These are phyloP conservation scores for Encarsia formosa DNA, from an alignment of 2,888 invertebrate species.

Conservation along the genomic window DNA sequence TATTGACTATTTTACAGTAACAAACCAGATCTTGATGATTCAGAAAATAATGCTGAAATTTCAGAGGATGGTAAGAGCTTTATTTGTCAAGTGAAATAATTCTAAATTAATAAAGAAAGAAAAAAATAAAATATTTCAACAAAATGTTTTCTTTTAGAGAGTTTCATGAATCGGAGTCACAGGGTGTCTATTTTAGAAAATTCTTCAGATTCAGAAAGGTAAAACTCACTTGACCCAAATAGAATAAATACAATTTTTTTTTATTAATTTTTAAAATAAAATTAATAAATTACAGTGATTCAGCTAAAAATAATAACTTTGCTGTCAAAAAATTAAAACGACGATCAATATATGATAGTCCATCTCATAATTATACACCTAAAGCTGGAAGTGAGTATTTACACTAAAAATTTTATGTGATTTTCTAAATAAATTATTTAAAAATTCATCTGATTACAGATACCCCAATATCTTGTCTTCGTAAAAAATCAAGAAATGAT, in stretches of 20 bases:
- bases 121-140: too few relatives aligned
- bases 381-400: too few relatives aligned
- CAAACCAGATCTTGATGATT: too few relatives aligned
- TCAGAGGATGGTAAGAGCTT: too few relatives aligned
- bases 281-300: not conserved
- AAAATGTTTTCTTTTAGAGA: too few relatives aligned
- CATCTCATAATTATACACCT: not conserved
- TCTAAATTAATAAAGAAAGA: too few relatives aligned
- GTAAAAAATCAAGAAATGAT: not conserved
- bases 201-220: slow-evolving; percentile 21
- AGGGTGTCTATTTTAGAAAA: slow-evolving; percentile 17
- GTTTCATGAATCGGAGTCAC: slow-evolving; percentile 19
- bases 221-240: not conserved
- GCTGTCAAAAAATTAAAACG: not conserved
- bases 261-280: not conserved
- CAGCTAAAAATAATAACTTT: not conserved
- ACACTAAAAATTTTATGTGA: not conserved
- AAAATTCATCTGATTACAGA: not conserved
- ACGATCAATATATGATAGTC: too few relatives aligned
- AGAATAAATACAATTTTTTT: not conserved
- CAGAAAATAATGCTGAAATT: too few relatives aligned
- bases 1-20: too few relatives aligned
- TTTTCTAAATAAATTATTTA: not conserved
- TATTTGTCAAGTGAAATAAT: too few relatives aligned
- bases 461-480: not conserved